phyloP scores from a whole-genome alignment of 2,888 invertebrate species.

The Allolobophora icterica region DNA sequence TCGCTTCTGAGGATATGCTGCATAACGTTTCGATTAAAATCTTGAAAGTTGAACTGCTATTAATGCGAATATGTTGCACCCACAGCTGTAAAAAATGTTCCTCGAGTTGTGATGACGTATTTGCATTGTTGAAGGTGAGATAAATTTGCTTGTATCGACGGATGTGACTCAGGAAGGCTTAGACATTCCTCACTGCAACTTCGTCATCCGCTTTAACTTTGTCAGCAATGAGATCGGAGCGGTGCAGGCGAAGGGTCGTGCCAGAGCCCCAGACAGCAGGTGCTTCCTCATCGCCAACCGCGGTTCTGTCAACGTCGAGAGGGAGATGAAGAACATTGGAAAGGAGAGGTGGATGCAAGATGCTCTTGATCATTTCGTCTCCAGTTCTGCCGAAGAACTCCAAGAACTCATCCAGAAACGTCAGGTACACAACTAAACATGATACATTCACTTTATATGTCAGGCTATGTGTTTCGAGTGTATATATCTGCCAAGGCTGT shows the following conservation, averaged over 20 bases:
- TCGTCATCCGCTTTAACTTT: slow-evolving; percentile 47
- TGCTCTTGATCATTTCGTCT: slow-evolving; percentile 37
- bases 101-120: background rate
- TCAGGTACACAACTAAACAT: background rate
- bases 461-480: no score
- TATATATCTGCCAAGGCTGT: no score
- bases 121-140: background rate
- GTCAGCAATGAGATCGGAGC: slow-evolving; percentile 47
- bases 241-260: slow-evolving; percentile 44
- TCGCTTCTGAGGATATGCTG: no score
- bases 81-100: background rate
- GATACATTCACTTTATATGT: no score
- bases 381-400: background rate
- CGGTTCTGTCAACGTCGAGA: slow-evolving; percentile 34
- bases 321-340: slow-evolving; percentile 39
- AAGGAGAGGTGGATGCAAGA: slow-evolving; percentile 40
- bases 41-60: background rate
- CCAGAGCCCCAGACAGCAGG: slow-evolving; percentile 43
- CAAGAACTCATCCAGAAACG: background rate
- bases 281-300: slow-evolving; percentile 42
- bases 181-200: slow-evolving; percentile 47
- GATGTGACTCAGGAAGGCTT: slow-evolving; percentile 48
- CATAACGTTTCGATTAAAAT: background rate
- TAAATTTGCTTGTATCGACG: slow-evolving; percentile 46
- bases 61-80: background rate